Base-by-base conservation (phyloP, 2,797 vertebrate genomes). In the Galagoides demidoff region DNA sequence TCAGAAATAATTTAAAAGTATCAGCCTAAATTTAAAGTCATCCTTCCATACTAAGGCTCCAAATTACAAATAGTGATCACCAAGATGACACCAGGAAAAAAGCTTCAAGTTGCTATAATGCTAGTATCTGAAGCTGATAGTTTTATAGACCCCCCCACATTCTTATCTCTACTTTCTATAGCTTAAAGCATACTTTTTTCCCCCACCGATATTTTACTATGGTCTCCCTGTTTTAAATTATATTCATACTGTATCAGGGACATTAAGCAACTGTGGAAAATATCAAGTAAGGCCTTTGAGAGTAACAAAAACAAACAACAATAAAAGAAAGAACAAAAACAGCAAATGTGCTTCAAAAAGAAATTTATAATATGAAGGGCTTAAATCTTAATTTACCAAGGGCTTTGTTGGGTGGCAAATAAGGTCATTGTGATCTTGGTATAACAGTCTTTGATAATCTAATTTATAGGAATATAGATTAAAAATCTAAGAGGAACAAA, bases 11-110 rank as follows among this genome's bases (percentile, higher is more conserved):
- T 49, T 39, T 89, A 49, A 64, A 85, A 94, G 34, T 14, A 85
- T 49, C 81, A 85, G 77, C 22, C 16, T 92, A 22, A 78, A 93
- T 86, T 97, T 89, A 85, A 83, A 84, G 63, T 79, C 71, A 70
- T 9, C 23, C 23, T 55, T 73, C 70, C 52, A 23, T 2, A 66
- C 31, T 59, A 84, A 95, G 64, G 39, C 34, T 90, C 74, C 39
- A 81, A 90, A 85, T 70, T n/a, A 90, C 49, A 89, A 68, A 83
- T 5, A 85, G 25, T 59, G 39, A 73, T 13, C 37, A 34, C 43
- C 52, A 95, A 2, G 29, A 78, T 63, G 25, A 89, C n/a, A 66
- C 20, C 34, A 29, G 49, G 70, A 39, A 77, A 45, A 31, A 57
- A n/a, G 39, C 55, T 85, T 84, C 37, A 95, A 82, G 34, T 39